A percentile compares a stretch with the other conserved stretches of the same genome.
Conservation (phyloP, 1,140 invertebrate species). For the Teleogryllus occipitalis region DNA sequence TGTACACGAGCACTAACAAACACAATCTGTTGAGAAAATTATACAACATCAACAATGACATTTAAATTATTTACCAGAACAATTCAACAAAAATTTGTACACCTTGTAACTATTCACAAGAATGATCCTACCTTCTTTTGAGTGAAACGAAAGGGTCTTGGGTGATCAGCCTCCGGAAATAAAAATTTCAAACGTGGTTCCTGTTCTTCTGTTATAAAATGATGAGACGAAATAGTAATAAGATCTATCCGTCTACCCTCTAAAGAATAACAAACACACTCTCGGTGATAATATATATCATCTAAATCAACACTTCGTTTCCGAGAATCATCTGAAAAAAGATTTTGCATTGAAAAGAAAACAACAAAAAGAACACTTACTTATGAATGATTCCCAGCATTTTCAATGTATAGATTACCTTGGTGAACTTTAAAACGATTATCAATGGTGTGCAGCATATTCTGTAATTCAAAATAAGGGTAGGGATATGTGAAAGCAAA, state of each 20-base stretch:
- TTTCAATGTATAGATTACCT: constrained; percentile 12
- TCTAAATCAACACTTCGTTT: constrained; percentile 40
- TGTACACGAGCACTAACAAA: constrained; percentile 87
- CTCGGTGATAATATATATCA: constrained; percentile 78
- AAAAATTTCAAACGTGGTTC: constrained; percentile 66
- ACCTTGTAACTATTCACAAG: background rate
- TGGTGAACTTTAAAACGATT: constrained; percentile 37
- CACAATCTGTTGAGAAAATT: constrained; percentile 48
- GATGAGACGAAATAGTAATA: constrained; percentile 76
- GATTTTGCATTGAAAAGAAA: background rate
- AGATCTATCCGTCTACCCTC: constrained; percentile 79
- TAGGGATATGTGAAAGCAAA: constrained; percentile 91
- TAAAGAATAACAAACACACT: constrained; percentile 71
- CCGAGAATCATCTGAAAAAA: constrained; percentile 17
- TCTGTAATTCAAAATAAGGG: constrained; percentile 73
- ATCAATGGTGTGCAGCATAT: constrained; percentile 55
- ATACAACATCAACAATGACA: background rate
- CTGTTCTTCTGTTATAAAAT: constrained; percentile 60
- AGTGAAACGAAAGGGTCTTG: constrained; percentile 62
- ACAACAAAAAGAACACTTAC: background rate
- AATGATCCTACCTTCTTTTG: constrained; percentile 55
- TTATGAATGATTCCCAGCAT: background rate
- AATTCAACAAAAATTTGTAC: background rate
- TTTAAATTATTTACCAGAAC: background rate
- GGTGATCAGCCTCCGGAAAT: constrained; percentile 59